Base-by-base conservation (phyloP, 2,113 vertebrate genomes). In the Nannospalax galili region DNA sequence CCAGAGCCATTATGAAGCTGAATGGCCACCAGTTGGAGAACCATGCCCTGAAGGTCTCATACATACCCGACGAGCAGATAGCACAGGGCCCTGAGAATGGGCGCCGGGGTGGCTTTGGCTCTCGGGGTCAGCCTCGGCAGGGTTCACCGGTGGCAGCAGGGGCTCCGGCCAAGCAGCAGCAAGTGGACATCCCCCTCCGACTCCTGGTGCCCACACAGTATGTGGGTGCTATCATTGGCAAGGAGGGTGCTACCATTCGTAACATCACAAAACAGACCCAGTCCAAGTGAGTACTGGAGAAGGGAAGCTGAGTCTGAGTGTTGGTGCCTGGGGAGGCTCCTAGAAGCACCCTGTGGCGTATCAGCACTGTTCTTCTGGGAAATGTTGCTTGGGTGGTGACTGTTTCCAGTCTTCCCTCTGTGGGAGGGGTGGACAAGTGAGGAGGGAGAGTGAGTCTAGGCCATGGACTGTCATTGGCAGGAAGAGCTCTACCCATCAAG, bases 241-340 rank as follows among this genome's bases (percentile, higher is more conserved):
- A 99, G 95, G 99, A 99, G 93, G 99, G 99, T 0, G 99, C 99
- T 97, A 99, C 99, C 97, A 99, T 99, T 92, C 98, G 99, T 64
- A 99, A 99, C 97, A 99, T 99, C 98, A 99, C 99, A 81, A 99
- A 99, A 94, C 99, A 99, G 98, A 99, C 99, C 0, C 99, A 99
- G 97, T 99, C 99, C 98, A 99, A 99, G 99, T 99, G 97, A 99
- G 99, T 98, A 42, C 7, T 26, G 48, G 92, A 88, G 7, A 8
- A 0, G 16, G 20, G 86, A 11, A 32, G n/a, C 32, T 48, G 35
- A 82, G 45, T 48, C 12, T 70, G 40, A 52, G 11, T 28, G 26
- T 7, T 30, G 30, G 32, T 40, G 2, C 11, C 42, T 9, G 8
- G 30, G 56, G 37, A 35, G n/a, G 37, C 26, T 80, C 32, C 35